Evolutionary conservation across 53 echinoderm and acorn worm species (phyloP).

Genomic region (Zoroaster sp.): DNA sequence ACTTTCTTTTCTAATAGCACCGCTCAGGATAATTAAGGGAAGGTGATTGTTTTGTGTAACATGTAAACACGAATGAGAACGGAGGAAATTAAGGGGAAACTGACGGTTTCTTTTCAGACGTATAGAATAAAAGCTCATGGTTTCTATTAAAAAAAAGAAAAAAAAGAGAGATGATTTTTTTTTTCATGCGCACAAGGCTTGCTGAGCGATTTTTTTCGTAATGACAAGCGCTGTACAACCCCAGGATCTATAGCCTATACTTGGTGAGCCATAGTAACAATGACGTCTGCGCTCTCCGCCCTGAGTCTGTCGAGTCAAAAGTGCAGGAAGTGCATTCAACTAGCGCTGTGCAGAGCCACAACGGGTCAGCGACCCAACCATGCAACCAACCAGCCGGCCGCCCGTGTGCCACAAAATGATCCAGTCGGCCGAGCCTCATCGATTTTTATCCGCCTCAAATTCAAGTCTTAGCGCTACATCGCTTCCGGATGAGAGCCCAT

Average conservation of each 20-base stretch:
- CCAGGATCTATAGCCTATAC: constrained; percentile 42
- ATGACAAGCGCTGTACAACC: constrained; percentile 31
- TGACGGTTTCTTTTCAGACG: background rate
- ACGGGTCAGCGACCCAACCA: constrained; percentile 58
- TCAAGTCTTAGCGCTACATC: constrained; percentile 58
- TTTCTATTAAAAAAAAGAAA: too few species aligned
- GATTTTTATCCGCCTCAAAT: constrained; percentile 50
- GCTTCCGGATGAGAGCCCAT: constrained; percentile 50
- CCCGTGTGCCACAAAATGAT: constrained; percentile 45
- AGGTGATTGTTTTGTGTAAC: constrained; percentile 40
- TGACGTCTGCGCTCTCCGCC: constrained; percentile 43
- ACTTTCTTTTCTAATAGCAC: background rate
- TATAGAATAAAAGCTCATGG: background rate
- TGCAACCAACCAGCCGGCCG: constrained; percentile 5
- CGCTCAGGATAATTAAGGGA: constrained; percentile 14
- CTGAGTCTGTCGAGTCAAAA: constrained; percentile 46
- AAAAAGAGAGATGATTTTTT: background rate
- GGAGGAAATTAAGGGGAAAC: constrained; percentile 40
- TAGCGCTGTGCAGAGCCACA: constrained; percentile 40
- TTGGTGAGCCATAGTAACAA: constrained; percentile 55
- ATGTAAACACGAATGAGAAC: constrained; percentile 1
- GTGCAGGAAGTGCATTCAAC: constrained; percentile 66
- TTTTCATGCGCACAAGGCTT: background rate
- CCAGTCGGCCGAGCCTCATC: constrained; percentile 47
- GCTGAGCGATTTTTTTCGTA: background rate